Base-by-base conservation (phyloP, 92 coral and sea anemone species). In the Blastomussa wellsi region DNA sequence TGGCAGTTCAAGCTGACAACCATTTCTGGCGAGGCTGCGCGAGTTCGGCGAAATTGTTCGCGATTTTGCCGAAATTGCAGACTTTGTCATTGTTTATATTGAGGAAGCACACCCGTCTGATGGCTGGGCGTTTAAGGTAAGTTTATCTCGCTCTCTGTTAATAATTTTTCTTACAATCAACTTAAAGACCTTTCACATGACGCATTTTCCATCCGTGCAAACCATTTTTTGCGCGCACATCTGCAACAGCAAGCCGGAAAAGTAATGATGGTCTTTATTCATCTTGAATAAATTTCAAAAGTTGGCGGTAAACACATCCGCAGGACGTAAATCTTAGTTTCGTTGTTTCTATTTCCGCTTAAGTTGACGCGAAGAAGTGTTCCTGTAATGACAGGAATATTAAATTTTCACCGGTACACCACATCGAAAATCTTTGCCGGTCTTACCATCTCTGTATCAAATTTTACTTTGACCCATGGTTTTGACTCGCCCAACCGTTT, bases 91-190 rank as follows among this genome's bases (percentile, higher is more conserved):
- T 29, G 91, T 95, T 26, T 95, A 95, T 79, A 92, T 95, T 28
- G 97, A 94, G 42, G 98, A 95, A 68, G 97, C 98, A 16, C 98
- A 95, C 81, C 95, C 98, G 1, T 80, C 89, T 1, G 97, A 95
- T 38, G 98, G 98, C 55, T 95, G 98, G 98, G 94, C 98, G 31
- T 92, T 95, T 65, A 92, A 95, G 98, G 98, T 95, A 14, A 84
- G 93, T 84, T 74, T 7, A 41, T 57, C 7, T 19, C 20, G 17
- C 5, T 35, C 1, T 19, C 42, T 53, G 26, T 26, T 1, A 0
- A 20, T 14, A 16, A 36, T 65, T 22, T 49, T 33, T 15, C 38
- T 49, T 5, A 37, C 66, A 51, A 66, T 79, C 19, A 36, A 37
- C 24, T 70, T 14, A n/a, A 37, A 70, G 7, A 19, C 20, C 11